Evolutionary conservation across 2,113 vertebrate species (phyloP).

Genomic region (Bolborhynchus lineola): DNA sequence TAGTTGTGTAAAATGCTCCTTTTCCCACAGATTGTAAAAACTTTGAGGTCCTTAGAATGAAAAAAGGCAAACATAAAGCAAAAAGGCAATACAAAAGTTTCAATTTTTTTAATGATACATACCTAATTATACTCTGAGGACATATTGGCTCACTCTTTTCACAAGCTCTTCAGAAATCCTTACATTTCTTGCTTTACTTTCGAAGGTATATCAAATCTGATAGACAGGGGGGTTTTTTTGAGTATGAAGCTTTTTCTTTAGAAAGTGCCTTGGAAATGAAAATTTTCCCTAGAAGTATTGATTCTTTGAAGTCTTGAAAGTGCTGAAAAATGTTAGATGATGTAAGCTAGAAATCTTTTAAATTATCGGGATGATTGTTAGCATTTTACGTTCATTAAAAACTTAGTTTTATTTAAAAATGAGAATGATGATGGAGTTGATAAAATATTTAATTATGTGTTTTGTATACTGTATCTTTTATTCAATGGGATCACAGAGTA

Average conservation of each 20-base stretch:
- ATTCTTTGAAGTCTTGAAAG: not conserved
- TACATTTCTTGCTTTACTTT: not conserved
- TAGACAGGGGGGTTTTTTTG: not conserved
- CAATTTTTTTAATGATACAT: fast-evolving
- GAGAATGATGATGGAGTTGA: not conserved
- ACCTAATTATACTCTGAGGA: not conserved
- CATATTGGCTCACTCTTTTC: not conserved
- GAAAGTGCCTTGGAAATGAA: not conserved
- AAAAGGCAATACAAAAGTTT: not conserved
- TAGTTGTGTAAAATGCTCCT: not conserved
- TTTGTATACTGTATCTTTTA: not conserved
- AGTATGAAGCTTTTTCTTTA: not conserved
- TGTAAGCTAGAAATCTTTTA: not conserved
- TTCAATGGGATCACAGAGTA: not conserved
- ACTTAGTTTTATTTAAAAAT: not conserved
- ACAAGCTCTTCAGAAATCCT: not conserved
- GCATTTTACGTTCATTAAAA: not conserved
- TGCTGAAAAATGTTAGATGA: not conserved
- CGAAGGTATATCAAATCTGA: not conserved
- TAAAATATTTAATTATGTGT: not conserved
- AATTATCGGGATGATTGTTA: not conserved
- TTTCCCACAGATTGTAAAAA: not conserved
- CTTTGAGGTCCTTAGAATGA: not conserved
- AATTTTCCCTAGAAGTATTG: not conserved
- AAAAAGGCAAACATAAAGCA: not conserved